Evolutionary conservation across 2,113 vertebrate genomes (phyloP).

Genomic region (Fregata magnificens): DNA sequence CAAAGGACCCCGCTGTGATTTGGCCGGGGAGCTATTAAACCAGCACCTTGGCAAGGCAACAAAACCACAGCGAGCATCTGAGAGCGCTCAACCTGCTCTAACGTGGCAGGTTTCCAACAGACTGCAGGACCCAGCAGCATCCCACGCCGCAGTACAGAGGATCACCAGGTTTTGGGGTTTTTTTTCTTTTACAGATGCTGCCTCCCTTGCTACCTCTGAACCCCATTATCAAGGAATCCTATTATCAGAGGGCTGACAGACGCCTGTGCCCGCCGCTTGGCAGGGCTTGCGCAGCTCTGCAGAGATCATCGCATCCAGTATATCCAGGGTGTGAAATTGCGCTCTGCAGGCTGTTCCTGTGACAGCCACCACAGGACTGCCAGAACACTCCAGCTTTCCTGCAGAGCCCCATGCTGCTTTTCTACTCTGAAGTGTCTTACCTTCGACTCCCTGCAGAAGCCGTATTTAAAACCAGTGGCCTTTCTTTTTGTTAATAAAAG

Average conservation of each 20-base stretch:
- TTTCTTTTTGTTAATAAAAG: background rate
- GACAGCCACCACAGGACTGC: background rate
- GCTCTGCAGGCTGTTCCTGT: background rate
- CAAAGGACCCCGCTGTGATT: accelerated
- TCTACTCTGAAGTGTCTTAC: background rate
- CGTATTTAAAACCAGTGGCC: background rate
- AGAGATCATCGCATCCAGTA: background rate
- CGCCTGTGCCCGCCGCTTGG: accelerated
- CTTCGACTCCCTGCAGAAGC: background rate
- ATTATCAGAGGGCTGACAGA: background rate
- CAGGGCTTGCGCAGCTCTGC: background rate
- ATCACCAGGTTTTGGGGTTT: accelerated
- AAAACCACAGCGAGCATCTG: background rate
- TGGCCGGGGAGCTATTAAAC: background rate
- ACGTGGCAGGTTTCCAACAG: background rate
- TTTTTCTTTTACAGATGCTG: accelerated
- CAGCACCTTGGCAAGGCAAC: background rate
- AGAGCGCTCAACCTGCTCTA: background rate
- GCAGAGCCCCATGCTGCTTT: background rate
- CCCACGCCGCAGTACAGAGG: accelerated
- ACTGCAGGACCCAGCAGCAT: background rate
- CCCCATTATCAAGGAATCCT: background rate
- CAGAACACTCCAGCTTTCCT: background rate
- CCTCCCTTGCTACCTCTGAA: background rate
- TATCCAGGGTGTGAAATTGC: background rate